These are phyloP conservation scores for Belgica antarctica DNA, from an alignment of 2,888 invertebrate species.

Conservation along the genomic window DNA sequence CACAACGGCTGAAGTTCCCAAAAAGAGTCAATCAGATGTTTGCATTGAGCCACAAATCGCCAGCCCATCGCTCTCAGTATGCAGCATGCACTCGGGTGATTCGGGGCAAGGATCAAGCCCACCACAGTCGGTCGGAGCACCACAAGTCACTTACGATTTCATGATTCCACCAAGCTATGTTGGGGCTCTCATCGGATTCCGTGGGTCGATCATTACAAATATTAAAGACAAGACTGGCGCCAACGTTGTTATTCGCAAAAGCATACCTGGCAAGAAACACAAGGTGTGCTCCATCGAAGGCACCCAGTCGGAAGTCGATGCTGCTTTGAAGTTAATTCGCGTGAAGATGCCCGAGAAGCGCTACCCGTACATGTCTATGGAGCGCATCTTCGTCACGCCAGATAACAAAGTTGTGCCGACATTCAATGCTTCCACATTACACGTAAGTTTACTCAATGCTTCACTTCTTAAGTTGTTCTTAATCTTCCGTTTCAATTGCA, in stretches of 20 bases:
- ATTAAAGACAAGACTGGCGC: constrained; percentile 78
- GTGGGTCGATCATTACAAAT: constrained; percentile 76
- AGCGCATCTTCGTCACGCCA: constrained; percentile 52
- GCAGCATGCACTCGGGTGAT: constrained; percentile 54
- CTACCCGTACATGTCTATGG: constrained; percentile 75
- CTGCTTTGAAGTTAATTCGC: constrained; percentile 79
- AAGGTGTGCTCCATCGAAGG: constrained; percentile 85
- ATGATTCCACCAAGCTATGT: constrained; percentile 72
- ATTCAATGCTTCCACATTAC: constrained; percentile 51
- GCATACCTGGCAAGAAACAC: constrained; percentile 57
- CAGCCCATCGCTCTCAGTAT: constrained; percentile 64
- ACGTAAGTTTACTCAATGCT: constrained; percentile 52
- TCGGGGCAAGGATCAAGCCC: constrained; percentile 54
- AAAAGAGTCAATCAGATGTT: neutral
- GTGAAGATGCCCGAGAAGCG: constrained; percentile 78
- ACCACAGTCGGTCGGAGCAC: constrained; percentile 52
- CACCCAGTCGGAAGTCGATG: constrained; percentile 72
- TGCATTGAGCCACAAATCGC: constrained; percentile 34
- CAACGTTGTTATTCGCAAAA: constrained; percentile 68
- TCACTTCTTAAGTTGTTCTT: constrained; percentile 46
- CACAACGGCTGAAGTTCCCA: neutral
- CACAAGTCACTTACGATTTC: constrained; percentile 60
- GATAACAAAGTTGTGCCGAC: constrained; percentile 47
- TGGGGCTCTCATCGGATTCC: constrained; percentile 82
- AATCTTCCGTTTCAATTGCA: constrained; percentile 52